Conservation (phyloP, 2,113 vertebrate genomes). For the Oriolus oriolus region DNA sequence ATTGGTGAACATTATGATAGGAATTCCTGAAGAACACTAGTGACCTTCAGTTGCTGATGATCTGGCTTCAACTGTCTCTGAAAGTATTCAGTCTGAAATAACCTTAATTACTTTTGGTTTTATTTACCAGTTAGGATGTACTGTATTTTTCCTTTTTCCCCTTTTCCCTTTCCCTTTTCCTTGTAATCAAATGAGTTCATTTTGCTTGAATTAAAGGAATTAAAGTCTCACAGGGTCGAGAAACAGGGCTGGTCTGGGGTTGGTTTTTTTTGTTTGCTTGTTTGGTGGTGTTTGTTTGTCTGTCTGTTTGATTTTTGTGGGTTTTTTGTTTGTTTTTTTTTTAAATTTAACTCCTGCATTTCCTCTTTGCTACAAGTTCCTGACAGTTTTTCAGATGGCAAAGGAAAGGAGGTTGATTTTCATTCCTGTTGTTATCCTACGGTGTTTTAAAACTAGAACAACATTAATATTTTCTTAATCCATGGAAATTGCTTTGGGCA, state of each 20-base stretch:
- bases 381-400: not conserved
- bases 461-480: not conserved
- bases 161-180: not conserved
- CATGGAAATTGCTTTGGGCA: not conserved
- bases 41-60: not conserved
- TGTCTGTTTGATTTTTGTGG: no score
- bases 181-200: not conserved
- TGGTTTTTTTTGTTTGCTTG: not conserved
- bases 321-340: not conserved
- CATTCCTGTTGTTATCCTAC: not conserved
- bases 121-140: fast-evolving
- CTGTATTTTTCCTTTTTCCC: not conserved
- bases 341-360: not conserved
- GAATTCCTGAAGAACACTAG: not conserved
- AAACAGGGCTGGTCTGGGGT: not conserved
- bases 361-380: not conserved
- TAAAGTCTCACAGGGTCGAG: not conserved
- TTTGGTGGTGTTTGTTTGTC: not conserved
- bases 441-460: not conserved
- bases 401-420: not conserved
- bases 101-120: not conserved
- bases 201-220: not conserved
- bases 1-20: not conserved
- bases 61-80: not conserved
- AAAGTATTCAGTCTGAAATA: not conserved